Evolutionary conservation across 2,113 vertebrate species (phyloP).

Genomic region (Oxyruncus cristatus): DNA sequence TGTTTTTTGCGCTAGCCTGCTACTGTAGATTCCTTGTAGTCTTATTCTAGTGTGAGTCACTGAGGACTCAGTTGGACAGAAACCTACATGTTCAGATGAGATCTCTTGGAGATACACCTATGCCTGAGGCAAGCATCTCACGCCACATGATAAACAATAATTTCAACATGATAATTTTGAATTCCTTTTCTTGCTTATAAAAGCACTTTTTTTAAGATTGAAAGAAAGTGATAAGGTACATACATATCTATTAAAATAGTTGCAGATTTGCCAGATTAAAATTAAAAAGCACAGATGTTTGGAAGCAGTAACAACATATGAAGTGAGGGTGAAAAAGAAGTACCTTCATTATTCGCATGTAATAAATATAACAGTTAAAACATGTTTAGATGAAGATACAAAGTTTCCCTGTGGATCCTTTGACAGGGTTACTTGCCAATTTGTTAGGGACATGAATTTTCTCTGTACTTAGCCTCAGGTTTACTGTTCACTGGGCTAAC

Average conservation of each 20-base stretch:
- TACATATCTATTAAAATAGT: neutral
- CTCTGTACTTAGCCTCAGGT: neutral
- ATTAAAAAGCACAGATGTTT: neutral
- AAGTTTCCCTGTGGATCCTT: neutral
- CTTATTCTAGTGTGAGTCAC: neutral
- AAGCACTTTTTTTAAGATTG: neutral
- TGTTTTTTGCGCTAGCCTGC: neutral
- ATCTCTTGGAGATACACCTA: neutral
- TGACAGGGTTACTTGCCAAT: neutral
- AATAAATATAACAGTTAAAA: neutral
- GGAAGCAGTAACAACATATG: neutral
- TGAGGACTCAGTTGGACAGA: neutral
- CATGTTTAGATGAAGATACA: neutral
- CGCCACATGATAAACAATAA: neutral
- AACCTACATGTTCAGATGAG: neutral
- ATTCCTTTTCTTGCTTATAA: neutral
- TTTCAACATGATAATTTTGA: neutral
- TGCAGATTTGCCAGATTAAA: neutral
- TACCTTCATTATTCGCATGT: neutral
- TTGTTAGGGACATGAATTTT: neutral
- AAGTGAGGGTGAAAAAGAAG: neutral
- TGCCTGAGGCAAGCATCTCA: neutral
- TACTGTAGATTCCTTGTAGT: neutral
- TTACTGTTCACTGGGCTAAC: slow-evolving; percentile 27
- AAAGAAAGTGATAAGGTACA: too few relatives aligned